Evolutionary conservation across 2,113 vertebrate genomes (phyloP), one percentile per base, ranked within the genome.

Genomic region (Micromys minutus): DNA sequence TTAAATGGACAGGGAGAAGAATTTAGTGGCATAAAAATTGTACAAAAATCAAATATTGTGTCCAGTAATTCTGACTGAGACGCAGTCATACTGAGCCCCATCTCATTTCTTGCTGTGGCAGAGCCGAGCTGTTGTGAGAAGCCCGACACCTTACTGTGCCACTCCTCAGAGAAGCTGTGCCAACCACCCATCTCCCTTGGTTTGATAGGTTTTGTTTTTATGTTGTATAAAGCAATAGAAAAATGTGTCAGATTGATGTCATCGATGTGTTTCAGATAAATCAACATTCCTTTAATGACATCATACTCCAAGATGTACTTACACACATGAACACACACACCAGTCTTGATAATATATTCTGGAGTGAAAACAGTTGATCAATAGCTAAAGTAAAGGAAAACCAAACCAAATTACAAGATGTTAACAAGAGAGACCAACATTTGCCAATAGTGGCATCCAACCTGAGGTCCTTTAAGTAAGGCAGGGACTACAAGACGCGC

Each of bases 341-440:
- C 15, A 39, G 5, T 90, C 84, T 97, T 17, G 0, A 42, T n/a
- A 94, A 59, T 80, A 79, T 21, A 47, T 89, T 95, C 75, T 59
- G 21, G 4, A 87, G n/a, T 74, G 57, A 84, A 67, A 97, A 89
- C 0, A 94, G 42, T 47, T 94, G n/a, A 36, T 67, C 75, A 91
- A 91, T 84, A 87, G n/a, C 36, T 76, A 6, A 76, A 31, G 17
- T 76, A 80, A 94, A 90, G 63, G 55, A 24, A 74, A 95, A 93
- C 92, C 69, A 72, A 92, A 77, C n/a, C 74, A 87, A 95, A 86
- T 83, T 79, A 79, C 1, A 89, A 96, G 90, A 83, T 11, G 84
- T 88, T 84, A 89, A 93, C 39, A 89, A 81, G 63, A 91, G 52
- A 95, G 39, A 57, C 7, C 91, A 80, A 90, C 3, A 88, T 9